Base-by-base conservation (phyloP, 2,797 vertebrate genomes). In the Carduelis carduelis region DNA sequence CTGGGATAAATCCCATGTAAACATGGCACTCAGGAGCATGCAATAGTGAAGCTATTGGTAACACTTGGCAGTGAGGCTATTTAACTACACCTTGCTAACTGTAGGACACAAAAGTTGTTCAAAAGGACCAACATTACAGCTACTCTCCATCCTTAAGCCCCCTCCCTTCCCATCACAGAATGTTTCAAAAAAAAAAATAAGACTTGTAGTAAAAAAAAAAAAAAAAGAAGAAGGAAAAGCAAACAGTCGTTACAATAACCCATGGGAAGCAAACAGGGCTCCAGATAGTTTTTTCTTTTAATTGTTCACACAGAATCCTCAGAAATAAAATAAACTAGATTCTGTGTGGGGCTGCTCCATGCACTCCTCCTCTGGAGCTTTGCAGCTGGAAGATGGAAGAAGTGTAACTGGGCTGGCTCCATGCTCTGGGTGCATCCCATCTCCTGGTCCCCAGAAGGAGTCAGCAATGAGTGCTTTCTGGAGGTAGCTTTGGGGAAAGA, bases 341-440 rank as follows among this genome's bases (percentile, higher is more conserved):
- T 24, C 9, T 34, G 0, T 27, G 3, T 74, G 34, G 13, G 12
- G 11, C 0, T 85, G 3, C 30, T 63, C 32, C 3, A 6, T 10
- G 16, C 21, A 20, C 7, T 75, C 14, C 8, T 72, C 9, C 55
- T 76, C 69, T 53, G 18, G 30, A 83, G 7, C 4, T 70, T 70
- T 87, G 37, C 14, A 27, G 47, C 30, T 63, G 56, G 35, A 87
- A 7, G 30, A 55, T 17, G 20, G 11, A 24, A 21, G 17, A 71
- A 64, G 32, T 9, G 9, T 65, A 50, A 46, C 7, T 19, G 28
- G 35, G 15, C 22, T 81, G 66, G 65, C 23, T 30, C 12, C 22
- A 28, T 39, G 23, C 26, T 87, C 15, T 28, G 22, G 3, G 20
- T 57, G 55, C 9, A 23, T 57, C 6, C 50, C 52, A n/a, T 11